phyloP scores from a whole-genome alignment of 2,113 vertebrate genomes.

The Sinocyclocheilus grahami region DNA sequence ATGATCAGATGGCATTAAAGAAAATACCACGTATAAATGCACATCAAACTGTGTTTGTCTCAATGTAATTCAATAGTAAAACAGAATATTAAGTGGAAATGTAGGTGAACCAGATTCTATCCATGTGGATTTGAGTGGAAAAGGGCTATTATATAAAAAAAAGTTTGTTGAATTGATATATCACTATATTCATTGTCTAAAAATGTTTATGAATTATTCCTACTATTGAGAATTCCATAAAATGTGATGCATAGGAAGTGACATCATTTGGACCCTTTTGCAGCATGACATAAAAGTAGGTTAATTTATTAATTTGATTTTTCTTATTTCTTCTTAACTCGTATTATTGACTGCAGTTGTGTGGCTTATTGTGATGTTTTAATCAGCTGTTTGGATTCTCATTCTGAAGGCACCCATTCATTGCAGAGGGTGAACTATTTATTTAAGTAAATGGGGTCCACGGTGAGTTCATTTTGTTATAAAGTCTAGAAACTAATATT shows the following conservation, averaged over 20 bases:
- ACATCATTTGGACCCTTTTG: background rate
- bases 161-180: background rate
- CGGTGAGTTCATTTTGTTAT: background rate
- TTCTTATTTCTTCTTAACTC: background rate
- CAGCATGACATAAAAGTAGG: background rate
- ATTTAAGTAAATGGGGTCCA: too few relatives aligned
- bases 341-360: too few relatives aligned
- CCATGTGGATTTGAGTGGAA: background rate
- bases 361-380: too few relatives aligned
- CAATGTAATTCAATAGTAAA: background rate
- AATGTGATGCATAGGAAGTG: background rate
- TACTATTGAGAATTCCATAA: background rate
- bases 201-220: background rate
- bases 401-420: background rate
- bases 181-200: background rate
- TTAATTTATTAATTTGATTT: background rate
- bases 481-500: background rate
- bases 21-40: constrained; percentile 43
- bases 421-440: background rate
- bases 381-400: background rate
- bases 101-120: background rate
- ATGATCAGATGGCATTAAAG: constrained; percentile 31
- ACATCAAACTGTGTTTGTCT: constrained; percentile 4
- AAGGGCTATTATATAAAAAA: background rate
- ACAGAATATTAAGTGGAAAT: background rate